These are phyloP conservation scores for Trachelus troglodyta DNA, from an alignment of 2,888 invertebrate species.

Conservation along the genomic window DNA sequence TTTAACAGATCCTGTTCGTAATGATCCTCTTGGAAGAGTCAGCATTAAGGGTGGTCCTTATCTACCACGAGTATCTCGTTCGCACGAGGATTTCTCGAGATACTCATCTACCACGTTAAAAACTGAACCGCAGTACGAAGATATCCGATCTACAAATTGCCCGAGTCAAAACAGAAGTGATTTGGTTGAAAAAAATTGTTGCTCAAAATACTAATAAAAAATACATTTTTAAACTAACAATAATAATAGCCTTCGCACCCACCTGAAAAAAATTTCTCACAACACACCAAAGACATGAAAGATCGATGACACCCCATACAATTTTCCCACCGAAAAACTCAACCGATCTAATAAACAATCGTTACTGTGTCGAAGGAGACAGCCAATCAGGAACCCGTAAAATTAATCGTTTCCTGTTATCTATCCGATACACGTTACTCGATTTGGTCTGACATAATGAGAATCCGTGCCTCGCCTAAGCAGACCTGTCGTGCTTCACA, in stretches of 20 bases:
- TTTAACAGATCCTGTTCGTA: slow-evolving; percentile 29
- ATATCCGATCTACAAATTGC: slow-evolving; percentile 9
- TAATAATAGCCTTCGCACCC: background rate
- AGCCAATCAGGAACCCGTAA: background rate
- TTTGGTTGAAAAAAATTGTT: background rate
- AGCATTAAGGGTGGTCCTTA: slow-evolving; percentile 26
- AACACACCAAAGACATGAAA: background rate
- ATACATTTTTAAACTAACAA: background rate
- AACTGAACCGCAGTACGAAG: slow-evolving; percentile 2
- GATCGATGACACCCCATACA: background rate
- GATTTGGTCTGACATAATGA: background rate
- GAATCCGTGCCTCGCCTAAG: background rate
- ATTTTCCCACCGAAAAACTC: background rate
- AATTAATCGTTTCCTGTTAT: background rate
- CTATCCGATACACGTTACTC: background rate
- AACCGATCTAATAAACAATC: background rate
- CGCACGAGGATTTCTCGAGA: slow-evolving; percentile 46
- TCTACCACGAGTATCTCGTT: slow-evolving; percentile 45
- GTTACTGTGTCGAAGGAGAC: background rate
- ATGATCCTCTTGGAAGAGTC: slow-evolving; percentile 37
- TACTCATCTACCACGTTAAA: slow-evolving; percentile 32
- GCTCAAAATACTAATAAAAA: background rate
- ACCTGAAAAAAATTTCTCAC: background rate
- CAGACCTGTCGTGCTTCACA: background rate
- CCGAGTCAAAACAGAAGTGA: slow-evolving; percentile 15